phyloP scores from a whole-genome alignment of 2,888 invertebrate species.

The Colletes collaris region DNA sequence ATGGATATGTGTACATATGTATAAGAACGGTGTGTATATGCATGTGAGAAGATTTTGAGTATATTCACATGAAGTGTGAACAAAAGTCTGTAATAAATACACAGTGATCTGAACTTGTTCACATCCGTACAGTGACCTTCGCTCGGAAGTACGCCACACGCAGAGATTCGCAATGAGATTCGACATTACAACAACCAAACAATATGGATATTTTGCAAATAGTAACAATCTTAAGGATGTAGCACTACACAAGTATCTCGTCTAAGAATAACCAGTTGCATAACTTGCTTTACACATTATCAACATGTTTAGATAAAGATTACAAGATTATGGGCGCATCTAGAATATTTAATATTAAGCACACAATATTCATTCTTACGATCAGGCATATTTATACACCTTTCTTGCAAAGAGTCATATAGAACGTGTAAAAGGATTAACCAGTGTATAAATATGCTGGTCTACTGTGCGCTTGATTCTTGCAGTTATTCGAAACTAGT shows the following conservation, averaged over 20 bases:
- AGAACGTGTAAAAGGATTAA: slow-evolving; percentile 67
- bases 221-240: slow-evolving; percentile 75
- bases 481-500: slow-evolving; percentile 55
- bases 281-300: slow-evolving; percentile 71
- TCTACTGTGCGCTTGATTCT: slow-evolving; percentile 70
- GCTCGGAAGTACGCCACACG: slow-evolving; percentile 60
- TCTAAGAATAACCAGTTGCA: slow-evolving; percentile 71
- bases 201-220: slow-evolving; percentile 79
- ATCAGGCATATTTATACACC: slow-evolving; percentile 63
- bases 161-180: slow-evolving; percentile 73
- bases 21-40: slow-evolving; percentile 68
- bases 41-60: slow-evolving; percentile 60
- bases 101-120: slow-evolving; percentile 57
- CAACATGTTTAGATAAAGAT: slow-evolving; percentile 66
- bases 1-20: slow-evolving; percentile 72
- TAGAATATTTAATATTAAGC: slow-evolving; percentile 66
- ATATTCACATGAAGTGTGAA: slow-evolving; percentile 60
- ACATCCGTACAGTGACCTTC: slow-evolving; percentile 64
- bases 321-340: slow-evolving; percentile 62
- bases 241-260: slow-evolving; percentile 72
- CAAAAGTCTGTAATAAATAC: slow-evolving; percentile 59
- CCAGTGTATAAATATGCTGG: slow-evolving; percentile 65
- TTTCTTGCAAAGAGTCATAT: slow-evolving; percentile 56
- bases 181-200: slow-evolving; percentile 80
- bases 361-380: slow-evolving; percentile 59